Evolutionary conservation across 1,140 invertebrate genomes (phyloP).

Genomic region (Pygmarrhopalites habei): DNA sequence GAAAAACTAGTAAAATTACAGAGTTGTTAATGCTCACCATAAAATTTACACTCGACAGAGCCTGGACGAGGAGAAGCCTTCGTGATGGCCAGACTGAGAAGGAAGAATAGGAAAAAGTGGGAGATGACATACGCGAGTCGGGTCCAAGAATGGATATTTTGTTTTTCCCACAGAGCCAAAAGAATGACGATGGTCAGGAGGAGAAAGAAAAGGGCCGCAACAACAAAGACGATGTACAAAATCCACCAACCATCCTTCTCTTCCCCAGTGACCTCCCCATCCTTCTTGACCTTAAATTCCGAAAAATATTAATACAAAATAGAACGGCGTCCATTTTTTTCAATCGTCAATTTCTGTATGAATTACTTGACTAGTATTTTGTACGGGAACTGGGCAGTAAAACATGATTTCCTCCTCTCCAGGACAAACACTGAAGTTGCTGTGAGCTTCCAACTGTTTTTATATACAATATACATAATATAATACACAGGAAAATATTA

Average conservation of each 20-base stretch:
- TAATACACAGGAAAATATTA: too few relatives aligned
- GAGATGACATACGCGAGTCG: neutral
- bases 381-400: neutral
- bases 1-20: neutral
- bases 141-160: neutral
- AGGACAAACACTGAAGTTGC: too few relatives aligned
- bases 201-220: neutral
- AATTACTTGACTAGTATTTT: neutral
- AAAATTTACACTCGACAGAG: too few relatives aligned
- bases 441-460: too few relatives aligned
- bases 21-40: neutral
- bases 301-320: conserved; percentile 1
- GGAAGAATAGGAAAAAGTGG: neutral
- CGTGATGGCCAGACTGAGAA: neutral
- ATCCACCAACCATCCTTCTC: neutral
- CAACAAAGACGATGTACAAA: neutral
- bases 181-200: neutral
- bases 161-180: neutral
- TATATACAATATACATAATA: too few relatives aligned
- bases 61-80: neutral
- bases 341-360: neutral
- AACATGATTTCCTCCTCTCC: too few relatives aligned
- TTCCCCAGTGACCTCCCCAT: neutral
- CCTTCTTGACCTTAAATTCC: neutral
- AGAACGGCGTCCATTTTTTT: neutral